These are phyloP conservation scores for Drosophila persimilis DNA, from an alignment of 1,140 invertebrate genomes.

Conservation along the genomic window DNA sequence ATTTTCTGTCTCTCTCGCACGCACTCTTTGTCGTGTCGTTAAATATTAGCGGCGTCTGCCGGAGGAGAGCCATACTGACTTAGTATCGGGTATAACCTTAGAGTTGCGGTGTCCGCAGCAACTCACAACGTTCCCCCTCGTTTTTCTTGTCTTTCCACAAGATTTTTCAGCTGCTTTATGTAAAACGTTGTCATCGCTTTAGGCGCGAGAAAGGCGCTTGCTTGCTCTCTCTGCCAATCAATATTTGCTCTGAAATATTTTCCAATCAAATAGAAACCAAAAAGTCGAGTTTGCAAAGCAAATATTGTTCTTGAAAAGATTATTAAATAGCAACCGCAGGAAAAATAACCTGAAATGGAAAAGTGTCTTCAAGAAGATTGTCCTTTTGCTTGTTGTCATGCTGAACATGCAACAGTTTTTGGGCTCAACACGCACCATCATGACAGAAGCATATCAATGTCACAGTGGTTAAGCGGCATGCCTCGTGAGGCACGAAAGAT, in stretches of 20 bases:
- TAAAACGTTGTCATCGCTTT: conserved; percentile 6
- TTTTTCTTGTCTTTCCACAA: conserved; percentile 32
- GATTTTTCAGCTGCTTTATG: conserved; percentile 15
- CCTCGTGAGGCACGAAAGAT: conserved; percentile 31
- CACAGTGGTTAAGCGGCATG: conserved; percentile 1
- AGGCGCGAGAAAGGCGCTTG: not conserved
- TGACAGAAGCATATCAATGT: conserved; percentile 54
- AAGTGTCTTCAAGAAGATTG: conserved; percentile 10
- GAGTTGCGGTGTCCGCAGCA: too few relatives aligned
- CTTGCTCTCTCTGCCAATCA: conserved; percentile 22
- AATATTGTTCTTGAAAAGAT: conserved; percentile 40
- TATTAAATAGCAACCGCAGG: conserved; percentile 38
- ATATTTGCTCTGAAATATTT: conserved; percentile 34
- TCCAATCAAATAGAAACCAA: conserved; percentile 34
- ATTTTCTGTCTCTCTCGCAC: too few relatives aligned
- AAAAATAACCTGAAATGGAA: too few relatives aligned
- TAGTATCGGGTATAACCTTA: too few relatives aligned
- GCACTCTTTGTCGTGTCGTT: too few relatives aligned
- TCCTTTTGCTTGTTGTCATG: conserved; percentile 16
- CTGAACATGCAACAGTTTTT: conserved; percentile 36
- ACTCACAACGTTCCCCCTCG: too few relatives aligned
- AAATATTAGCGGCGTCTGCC: too few relatives aligned
- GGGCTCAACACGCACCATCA: conserved; percentile 31
- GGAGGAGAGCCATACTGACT: too few relatives aligned
- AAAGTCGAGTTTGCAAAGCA: conserved; percentile 34